Evolutionary conservation across 92 coral and sea anemone species (phyloP).

Genomic region (Palythoa grandiflora): DNA sequence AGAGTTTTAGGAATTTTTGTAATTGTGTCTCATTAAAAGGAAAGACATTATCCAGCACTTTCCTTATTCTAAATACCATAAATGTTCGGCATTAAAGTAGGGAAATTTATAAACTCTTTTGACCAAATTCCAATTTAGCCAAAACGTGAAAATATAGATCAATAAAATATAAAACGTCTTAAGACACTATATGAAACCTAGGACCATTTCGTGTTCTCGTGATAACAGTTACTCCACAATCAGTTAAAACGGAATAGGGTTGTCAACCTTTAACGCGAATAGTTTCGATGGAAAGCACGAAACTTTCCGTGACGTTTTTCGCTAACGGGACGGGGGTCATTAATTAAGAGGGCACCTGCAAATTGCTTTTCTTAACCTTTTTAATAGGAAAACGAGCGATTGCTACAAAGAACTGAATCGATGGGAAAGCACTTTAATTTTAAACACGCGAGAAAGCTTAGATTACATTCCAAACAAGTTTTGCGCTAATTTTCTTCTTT

Average conservation of each 20-base stretch:
- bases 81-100: neutral
- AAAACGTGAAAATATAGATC: neutral
- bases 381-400: neutral
- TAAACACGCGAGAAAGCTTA: slow-evolving; percentile 7
- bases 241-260: slow-evolving; percentile 29
- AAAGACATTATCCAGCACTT: slow-evolving; percentile 27
- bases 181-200: neutral
- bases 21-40: slow-evolving; percentile 22
- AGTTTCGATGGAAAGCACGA: slow-evolving; percentile 14
- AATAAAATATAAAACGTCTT: neutral
- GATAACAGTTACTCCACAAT: neutral
- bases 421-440: neutral
- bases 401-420: slow-evolving; percentile 3
- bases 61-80: slow-evolving; percentile 7
- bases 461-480: slow-evolving; percentile 13
- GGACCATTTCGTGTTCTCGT: slow-evolving; percentile 22
- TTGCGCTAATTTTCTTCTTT: neutral
- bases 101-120: neutral
- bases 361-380: slow-evolving; percentile 32
- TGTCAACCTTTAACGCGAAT: slow-evolving; percentile 23
- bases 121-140: neutral
- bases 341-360: slow-evolving; percentile 45
- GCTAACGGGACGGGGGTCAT: slow-evolving; percentile 38
- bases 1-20: slow-evolving; percentile 27
- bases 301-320: slow-evolving; percentile 34